These are phyloP conservation scores for Parauchenoglanis punctatus DNA, from an alignment of 2,797 vertebrate genomes.

Conservation along the genomic window DNA sequence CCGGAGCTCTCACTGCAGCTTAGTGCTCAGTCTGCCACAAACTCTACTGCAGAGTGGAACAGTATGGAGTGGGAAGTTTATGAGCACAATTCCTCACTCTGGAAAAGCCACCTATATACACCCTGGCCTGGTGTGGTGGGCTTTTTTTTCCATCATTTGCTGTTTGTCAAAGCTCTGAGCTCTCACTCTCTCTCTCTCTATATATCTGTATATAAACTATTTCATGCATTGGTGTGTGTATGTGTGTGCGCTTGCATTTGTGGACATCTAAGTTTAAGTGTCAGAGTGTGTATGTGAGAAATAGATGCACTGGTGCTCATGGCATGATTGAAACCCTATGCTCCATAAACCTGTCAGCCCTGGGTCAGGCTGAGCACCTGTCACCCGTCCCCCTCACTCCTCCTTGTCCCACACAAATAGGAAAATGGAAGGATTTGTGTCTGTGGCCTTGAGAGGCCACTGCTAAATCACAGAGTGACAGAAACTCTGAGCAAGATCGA, in stretches of 20 bases:
- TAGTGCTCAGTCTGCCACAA: slow-evolving; percentile 43
- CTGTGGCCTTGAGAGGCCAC: slow-evolving; percentile 75
- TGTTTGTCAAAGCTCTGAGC: slow-evolving; percentile 35
- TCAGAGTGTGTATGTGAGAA: slow-evolving; percentile 60
- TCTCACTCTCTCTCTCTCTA: slow-evolving; percentile 9
- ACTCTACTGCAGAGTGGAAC: slow-evolving; percentile 36
- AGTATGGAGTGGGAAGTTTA: slow-evolving; percentile 36
- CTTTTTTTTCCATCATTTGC: slow-evolving; percentile 42
- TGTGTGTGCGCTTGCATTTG: not conserved
- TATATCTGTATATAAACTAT: not conserved
- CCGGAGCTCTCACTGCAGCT: slow-evolving; percentile 8
- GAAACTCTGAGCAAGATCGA: slow-evolving; percentile 40
- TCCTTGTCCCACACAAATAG: slow-evolving; percentile 68
- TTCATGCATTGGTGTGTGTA: slow-evolving; percentile 3
- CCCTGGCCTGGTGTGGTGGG: not conserved
- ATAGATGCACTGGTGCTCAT: slow-evolving; percentile 70
- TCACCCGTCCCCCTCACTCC: slow-evolving; percentile 64
- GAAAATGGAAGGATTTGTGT: slow-evolving; percentile 80
- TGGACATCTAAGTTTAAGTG: slow-evolving; percentile 37
- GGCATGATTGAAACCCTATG: slow-evolving; percentile 76
- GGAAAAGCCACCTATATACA: slow-evolving; percentile 14
- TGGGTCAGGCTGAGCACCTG: slow-evolving; percentile 77
- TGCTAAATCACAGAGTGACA: slow-evolving; percentile 53
- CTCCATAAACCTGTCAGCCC: slow-evolving; percentile 76
- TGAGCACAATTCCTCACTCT: slow-evolving; percentile 35